Evolutionary conservation across 2,888 invertebrate genomes (phyloP), one percentile per base, ranked within the genome.

Genomic region (Nemoura dubitans): DNA sequence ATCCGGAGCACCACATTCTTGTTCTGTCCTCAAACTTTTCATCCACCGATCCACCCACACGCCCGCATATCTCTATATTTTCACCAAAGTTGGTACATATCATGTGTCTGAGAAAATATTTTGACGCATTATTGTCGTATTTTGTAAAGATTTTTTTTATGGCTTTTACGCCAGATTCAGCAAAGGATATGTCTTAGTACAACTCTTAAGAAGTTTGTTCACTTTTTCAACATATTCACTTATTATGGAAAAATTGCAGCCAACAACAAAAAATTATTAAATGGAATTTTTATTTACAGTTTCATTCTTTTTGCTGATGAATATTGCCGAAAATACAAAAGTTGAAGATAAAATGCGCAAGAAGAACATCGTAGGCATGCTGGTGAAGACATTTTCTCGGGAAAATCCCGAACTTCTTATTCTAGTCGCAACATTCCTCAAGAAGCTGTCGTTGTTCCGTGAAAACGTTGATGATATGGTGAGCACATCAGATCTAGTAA

Each of bases 301-400:
- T 82, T 97, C 97, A 1, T 97, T 97, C 91, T 98, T 98, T 91
- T 94, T 99, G 90, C 93, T 99, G 86, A 92, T 99, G 85, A 99
- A 99, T 91, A 96, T 99, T 91, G 97, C 99, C 2, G 98, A 98
- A 92, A 99, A 98, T 93, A 94, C 97, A 10, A 96, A 96, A 91
- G 96, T 99, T 1, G 99, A 99, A 92, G 96, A 98, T 92, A 99
- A 99, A 93, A 99, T 99, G 97, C 95, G 97, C 36, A 97, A 97
- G 90, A 97, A 98, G 91, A 97, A 97, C 90, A 95, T 99, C 88
- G 96, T 98, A 2, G 96, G 96, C 76, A 94, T 98, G 92, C 93
- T 99, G 76, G 95, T 97, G 83, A 97, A 96, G 90, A 96, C 97
- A 14, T 93, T 99, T 91, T 98, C 98, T 90, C 94, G 99, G 88